Conservation (phyloP, 2,888 invertebrate species). For the Nomada hirtipes region DNA sequence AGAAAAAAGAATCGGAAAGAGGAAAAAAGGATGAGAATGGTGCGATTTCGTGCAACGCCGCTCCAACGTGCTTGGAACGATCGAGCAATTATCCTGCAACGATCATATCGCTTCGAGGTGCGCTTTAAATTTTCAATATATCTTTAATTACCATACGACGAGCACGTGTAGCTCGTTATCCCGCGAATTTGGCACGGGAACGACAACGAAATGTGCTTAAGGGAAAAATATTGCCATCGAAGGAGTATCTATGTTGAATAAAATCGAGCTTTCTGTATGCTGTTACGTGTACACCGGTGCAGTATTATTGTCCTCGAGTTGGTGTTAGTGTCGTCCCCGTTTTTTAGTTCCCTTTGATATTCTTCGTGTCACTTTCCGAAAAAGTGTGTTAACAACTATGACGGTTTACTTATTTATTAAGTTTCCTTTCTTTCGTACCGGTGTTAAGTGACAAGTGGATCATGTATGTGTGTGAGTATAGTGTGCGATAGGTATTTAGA, state of each 20-base stretch:
- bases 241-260: neutral
- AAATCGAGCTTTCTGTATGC: neutral
- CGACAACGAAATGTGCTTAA: neutral
- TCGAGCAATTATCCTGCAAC: neutral
- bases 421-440: too few relatives aligned
- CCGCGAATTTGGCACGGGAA: constrained; percentile 7
- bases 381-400: too few relatives aligned
- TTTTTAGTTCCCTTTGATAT: too few relatives aligned
- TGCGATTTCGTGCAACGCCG: constrained; percentile 23
- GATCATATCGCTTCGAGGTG: neutral
- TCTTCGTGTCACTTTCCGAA: too few relatives aligned
- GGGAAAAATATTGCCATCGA: neutral
- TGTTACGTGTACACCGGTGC: too few relatives aligned
- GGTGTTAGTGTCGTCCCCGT: too few relatives aligned
- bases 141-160: constrained; percentile 4
- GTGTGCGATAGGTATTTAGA: too few relatives aligned
- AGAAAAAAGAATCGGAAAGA: neutral
- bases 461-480: too few relatives aligned
- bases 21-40: neutral
- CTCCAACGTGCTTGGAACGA: constrained; percentile 29
- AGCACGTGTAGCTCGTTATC: constrained; percentile 4
- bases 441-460: too few relatives aligned
- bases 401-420: too few relatives aligned
- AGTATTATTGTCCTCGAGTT: neutral
- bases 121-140: constrained; percentile 14